phyloP scores from a whole-genome alignment of 2,113 vertebrate genomes.

The Herpetotheres cachinnans region DNA sequence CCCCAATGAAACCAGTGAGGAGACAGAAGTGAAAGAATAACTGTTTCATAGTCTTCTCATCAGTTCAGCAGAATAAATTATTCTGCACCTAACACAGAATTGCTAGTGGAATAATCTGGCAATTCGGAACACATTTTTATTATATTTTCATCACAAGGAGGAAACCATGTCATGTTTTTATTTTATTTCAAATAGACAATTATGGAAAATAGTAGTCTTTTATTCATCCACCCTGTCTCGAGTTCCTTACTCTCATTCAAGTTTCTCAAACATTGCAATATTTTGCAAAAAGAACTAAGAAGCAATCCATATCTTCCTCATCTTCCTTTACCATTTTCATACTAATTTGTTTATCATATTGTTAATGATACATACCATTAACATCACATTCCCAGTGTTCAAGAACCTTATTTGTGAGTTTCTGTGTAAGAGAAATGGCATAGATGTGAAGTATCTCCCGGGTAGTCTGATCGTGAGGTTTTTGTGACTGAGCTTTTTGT shows the following conservation, averaged over 20 bases:
- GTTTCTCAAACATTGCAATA: background rate
- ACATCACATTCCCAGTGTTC: background rate
- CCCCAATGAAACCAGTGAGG: background rate
- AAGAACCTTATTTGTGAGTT: background rate
- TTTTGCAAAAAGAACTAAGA: background rate
- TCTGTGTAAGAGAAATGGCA: background rate
- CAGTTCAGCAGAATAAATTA: background rate
- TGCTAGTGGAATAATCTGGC: background rate
- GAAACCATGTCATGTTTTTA: background rate
- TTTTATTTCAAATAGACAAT: background rate
- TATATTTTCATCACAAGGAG: background rate
- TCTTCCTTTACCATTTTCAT: background rate
- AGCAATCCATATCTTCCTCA: background rate
- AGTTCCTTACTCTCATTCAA: background rate
- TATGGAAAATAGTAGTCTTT: background rate
- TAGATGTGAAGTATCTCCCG: background rate
- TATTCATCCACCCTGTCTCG: accelerated
- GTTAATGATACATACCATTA: background rate
- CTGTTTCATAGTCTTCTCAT: background rate
- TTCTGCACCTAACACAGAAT: background rate
- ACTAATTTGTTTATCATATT: background rate
- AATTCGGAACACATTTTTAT: background rate
- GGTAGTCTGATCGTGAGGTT: background rate
- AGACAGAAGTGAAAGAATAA: background rate
- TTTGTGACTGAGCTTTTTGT: background rate